Percentiles rank a stretch among this genome's conserved stretches.
Evolutionary conservation across 2,113 vertebrate genomes (phyloP).

Genomic region (Oriolus oriolus): DNA sequence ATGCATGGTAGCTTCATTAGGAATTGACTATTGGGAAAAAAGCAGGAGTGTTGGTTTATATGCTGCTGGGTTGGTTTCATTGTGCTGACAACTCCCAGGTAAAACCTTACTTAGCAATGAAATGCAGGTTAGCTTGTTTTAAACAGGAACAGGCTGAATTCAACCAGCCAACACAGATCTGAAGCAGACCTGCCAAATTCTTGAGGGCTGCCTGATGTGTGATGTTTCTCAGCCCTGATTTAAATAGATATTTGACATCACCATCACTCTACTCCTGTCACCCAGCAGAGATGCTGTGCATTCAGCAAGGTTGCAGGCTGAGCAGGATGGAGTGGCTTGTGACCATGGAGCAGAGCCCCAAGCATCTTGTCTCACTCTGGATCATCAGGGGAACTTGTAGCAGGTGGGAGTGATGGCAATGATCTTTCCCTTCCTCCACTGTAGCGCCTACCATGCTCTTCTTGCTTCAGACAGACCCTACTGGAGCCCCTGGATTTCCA

Average conservation of each 20-base stretch:
- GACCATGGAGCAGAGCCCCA: not conserved
- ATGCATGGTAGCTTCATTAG: not conserved
- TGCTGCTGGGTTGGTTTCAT: not conserved
- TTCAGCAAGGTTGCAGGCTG: not conserved
- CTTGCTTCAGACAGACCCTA: not conserved
- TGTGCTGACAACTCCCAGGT: not conserved
- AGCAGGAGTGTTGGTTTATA: not conserved
- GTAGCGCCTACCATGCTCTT: not conserved
- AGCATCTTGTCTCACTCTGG: not conserved
- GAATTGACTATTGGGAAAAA: not conserved
- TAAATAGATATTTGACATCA: not conserved
- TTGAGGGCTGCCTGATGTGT: not conserved
- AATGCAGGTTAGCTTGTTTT: not conserved
- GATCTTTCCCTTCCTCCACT: not conserved
- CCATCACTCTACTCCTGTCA: fast-evolving
- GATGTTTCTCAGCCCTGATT: not conserved
- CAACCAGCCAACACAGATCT: not conserved
- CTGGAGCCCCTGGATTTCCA: not conserved
- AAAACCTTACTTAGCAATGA: not conserved
- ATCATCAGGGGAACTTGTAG: not conserved
- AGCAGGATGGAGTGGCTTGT: not conserved
- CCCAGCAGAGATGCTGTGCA: not conserved
- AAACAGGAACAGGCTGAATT: not conserved
- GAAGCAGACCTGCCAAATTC: not conserved
- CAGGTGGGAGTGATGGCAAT: not conserved